Evolutionary conservation across 1,140 invertebrate genomes (phyloP).

Genomic region (Halictus rubicundus): DNA sequence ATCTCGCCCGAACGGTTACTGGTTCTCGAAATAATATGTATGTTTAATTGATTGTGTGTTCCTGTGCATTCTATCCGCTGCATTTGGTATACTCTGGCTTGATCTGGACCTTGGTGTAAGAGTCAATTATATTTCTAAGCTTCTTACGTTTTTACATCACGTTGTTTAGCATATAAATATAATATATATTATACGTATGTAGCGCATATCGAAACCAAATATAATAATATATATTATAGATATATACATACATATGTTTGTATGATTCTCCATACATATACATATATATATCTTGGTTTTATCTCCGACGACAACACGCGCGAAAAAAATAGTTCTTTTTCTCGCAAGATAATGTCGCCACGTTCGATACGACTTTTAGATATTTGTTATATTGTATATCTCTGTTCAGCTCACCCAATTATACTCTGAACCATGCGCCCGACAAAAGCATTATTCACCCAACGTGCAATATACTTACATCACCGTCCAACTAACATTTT

Average conservation of each 20-base stretch:
- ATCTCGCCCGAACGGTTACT: conserved; percentile 49
- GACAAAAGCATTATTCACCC: conserved; percentile 42
- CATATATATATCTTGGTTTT: conserved; percentile 17
- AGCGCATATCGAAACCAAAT: no score
- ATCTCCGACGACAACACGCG: conserved; percentile 2
- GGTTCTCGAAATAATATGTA: conserved; percentile 71
- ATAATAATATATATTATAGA: conserved; percentile 14
- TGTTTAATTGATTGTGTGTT: conserved; percentile 80
- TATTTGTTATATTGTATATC: neutral
- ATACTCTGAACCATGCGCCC: conserved; percentile 28
- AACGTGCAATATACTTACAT: conserved; percentile 45
- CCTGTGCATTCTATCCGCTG: conserved; percentile 80
- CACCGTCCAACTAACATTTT: conserved; percentile 45
- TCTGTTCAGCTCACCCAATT: conserved; percentile 4
- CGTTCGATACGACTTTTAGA: neutral
- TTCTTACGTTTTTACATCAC: conserved; percentile 73
- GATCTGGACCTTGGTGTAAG: conserved; percentile 81
- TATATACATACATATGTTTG: conserved; percentile 22
- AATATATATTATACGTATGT: no score
- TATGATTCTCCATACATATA: conserved; percentile 10
- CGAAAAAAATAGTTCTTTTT: neutral
- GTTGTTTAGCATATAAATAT: conserved; percentile 62
- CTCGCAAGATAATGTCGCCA: conserved; percentile 6
- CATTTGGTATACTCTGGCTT: conserved; percentile 81
- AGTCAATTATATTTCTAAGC: conserved; percentile 80